Conservation (phyloP, 2,113 vertebrate genomes). For the Glaucomys volans region DNA sequence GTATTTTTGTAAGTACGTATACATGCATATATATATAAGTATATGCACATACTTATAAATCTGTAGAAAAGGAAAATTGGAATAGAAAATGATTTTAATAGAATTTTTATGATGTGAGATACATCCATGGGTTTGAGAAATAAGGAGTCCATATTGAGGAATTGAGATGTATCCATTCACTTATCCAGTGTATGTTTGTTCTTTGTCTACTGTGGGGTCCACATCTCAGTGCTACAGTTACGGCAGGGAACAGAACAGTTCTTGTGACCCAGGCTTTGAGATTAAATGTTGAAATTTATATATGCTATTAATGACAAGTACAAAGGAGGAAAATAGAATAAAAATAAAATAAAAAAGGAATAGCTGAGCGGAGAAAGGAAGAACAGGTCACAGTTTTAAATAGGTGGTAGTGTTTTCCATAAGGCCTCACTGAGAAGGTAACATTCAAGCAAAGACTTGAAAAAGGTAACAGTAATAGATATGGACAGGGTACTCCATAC, state of each 20-base stretch:
- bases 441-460: neutral
- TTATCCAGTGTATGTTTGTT: neutral
- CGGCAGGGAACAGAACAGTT: neutral
- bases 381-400: neutral
- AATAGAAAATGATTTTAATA: neutral
- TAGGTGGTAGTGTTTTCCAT: neutral
- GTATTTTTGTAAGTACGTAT: neutral
- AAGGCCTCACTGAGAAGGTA: neutral
- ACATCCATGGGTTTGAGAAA: neutral
- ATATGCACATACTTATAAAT: neutral
- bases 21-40: neutral
- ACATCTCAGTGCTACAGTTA: neutral
- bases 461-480: neutral
- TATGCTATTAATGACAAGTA: neutral
- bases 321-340: neutral
- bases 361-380: neutral
- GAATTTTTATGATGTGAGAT: neutral
- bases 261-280: neutral
- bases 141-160: neutral
- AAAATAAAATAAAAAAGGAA: neutral
- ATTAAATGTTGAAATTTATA: neutral
- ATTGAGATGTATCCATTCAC: neutral
- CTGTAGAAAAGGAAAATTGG: neutral
- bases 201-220: neutral
- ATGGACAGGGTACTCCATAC: neutral